These are phyloP conservation scores for Parnassius glacialis DNA, from an alignment of 2,888 invertebrate genomes.

Conservation along the genomic window DNA sequence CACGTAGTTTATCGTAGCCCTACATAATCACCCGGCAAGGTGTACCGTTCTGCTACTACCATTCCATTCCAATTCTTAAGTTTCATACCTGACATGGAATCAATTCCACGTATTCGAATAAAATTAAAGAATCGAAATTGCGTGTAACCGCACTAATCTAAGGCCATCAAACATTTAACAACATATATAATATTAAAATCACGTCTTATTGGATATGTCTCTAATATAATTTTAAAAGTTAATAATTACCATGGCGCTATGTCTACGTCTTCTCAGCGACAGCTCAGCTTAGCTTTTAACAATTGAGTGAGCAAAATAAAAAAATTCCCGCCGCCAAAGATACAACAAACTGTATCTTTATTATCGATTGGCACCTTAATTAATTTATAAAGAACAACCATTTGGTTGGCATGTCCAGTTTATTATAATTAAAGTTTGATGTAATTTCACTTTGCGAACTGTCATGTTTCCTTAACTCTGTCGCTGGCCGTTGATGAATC, in stretches of 20 bases:
- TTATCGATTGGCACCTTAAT: no score
- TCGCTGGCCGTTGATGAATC: conserved; percentile 30
- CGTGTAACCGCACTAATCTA: conserved; percentile 16
- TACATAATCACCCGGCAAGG: conserved; percentile 19
- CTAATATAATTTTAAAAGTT: conserved; percentile 56
- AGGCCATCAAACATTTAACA: conserved; percentile 25
- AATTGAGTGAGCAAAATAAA: background rate
- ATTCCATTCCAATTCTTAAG: conserved; percentile 15
- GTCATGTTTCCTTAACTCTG: conserved; percentile 17
- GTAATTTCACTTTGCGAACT: conserved; percentile 9
- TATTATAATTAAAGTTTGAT: no score
- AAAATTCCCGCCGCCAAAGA: no score
- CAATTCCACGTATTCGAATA: background rate
- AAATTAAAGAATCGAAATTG: conserved; percentile 11
- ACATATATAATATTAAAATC: conserved; percentile 55
- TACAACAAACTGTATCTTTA: no score
- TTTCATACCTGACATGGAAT: conserved; percentile 6
- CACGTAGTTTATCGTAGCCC: conserved; percentile 14
- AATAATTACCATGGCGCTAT: conserved; percentile 34
- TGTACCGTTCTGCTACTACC: conserved; percentile 12
- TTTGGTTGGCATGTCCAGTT: no score
- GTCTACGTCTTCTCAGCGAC: conserved; percentile 16
- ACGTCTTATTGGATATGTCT: conserved; percentile 70
- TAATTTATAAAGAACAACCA: no score
- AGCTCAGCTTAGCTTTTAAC: conserved; percentile 10